Evolutionary conservation across 2,113 vertebrate species (phyloP), one percentile per base, ranked within the genome.

Genomic region (Tragelaphus scriptus): DNA sequence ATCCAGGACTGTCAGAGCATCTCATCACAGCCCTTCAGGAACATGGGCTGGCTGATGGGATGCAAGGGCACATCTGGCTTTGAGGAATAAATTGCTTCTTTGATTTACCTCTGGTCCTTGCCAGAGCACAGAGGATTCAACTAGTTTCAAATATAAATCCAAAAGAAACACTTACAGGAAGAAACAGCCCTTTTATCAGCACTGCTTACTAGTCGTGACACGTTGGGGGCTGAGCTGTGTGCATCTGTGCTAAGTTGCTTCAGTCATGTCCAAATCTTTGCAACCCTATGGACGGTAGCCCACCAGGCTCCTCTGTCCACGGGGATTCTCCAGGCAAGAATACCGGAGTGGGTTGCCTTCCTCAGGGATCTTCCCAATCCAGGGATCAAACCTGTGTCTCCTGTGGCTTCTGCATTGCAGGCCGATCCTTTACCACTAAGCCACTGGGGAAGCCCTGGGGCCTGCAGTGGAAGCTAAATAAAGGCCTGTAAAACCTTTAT

Each of bases 41-140:
- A 93, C 88, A 16, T 0, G 81, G 94, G 77, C 7, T 92, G 88
- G 79, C 77, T 80, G 91, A 85, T 93, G 80, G 85, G 79, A 95
- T 84, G 91, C 61, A 85, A 90, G 79, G 85, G 81, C 98, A 93
- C 68, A 68, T 32, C 53, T 21, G 3, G 77, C 85, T 98, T 95
- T 90, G 51, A 91, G 85, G 87, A 97, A 97, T 91, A 97, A 97
- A 30, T 65, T 87, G 55, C 85, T 98, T 97, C 81, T 95, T 81
- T 92, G 87, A 97, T 96, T 93, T 97, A 97, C 94, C 75, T 97
- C 95, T 88, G 87, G 68, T 89, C 79, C 88, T 96, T 90, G 85
- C 77, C 92, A 89, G 84, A 97, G 91, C 94, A 91, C 84, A 77
- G 94, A 82, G 89, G 96, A 95, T 98, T 96, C 63, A 90, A 90